phyloP scores from a whole-genome alignment of 2,888 invertebrate species.

The Lepidochrysops patricia region DNA sequence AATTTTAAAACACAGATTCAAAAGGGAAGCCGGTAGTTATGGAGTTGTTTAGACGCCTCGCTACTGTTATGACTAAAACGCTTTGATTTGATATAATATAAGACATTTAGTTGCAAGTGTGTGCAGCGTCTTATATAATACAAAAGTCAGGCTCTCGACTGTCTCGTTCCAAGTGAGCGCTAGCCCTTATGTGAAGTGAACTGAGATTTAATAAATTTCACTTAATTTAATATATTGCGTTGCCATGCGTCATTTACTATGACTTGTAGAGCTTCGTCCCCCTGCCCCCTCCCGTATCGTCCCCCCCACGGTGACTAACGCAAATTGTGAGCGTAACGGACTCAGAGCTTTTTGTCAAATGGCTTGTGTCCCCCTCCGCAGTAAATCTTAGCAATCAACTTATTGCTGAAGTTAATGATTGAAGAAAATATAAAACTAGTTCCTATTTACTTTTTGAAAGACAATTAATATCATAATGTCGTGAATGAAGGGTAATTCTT shows the following conservation, averaged over 20 bases:
- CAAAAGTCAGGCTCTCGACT: too few species aligned
- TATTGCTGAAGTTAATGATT: constrained; percentile 6
- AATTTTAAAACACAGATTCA: too few species aligned
- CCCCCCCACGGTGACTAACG: constrained; percentile 30
- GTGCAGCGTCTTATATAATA: too few species aligned
- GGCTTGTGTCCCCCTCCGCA: constrained; percentile 22
- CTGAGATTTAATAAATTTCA: background rate
- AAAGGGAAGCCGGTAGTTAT: too few species aligned
- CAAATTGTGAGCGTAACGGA: constrained; percentile 43
- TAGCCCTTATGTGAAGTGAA: background rate
- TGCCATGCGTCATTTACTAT: constrained; percentile 40
- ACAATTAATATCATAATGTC: too few species aligned
- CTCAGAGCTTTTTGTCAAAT: constrained; percentile 37
- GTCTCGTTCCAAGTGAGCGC: too few species aligned
- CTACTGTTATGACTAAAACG: too few species aligned
- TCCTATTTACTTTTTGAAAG: background rate
- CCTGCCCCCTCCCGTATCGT: constrained; percentile 35
- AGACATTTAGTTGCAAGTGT: too few species aligned
- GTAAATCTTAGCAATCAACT: constrained; percentile 5
- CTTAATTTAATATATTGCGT: constrained; percentile 6
- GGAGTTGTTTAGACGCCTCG: too few species aligned
- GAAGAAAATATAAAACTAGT: background rate
- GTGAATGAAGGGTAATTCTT: too few species aligned
- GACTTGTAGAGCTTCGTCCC: constrained; percentile 46
- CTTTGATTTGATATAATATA: too few species aligned